Evolutionary conservation across 2,797 vertebrate genomes (phyloP), one percentile per base, ranked within the genome.

Genomic region (Carduelis carduelis): DNA sequence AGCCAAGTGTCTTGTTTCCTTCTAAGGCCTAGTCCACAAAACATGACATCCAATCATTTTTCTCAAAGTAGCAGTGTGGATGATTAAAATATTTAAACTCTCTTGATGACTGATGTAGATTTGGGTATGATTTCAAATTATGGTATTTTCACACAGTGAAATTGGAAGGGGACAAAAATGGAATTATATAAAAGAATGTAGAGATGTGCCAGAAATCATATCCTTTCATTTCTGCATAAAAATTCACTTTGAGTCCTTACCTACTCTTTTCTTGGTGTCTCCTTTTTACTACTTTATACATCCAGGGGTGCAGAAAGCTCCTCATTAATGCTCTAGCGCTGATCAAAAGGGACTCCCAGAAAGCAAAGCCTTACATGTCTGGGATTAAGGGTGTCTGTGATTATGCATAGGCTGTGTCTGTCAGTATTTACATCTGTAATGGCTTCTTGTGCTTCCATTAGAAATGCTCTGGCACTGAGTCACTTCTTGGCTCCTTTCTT

Each of bases 11-110:
- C 79, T 74, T 92, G 27, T 91, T 93, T 90, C 70, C 71, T 94
- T 95, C 52, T 92, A 64, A 89, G 70, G 87, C 19, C 47, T 92
- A 30, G 60, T 87, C 56, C 39, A 63, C 63, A 72, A 87, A 95
- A 72, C 64, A 46, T 66, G 66, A 60, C 70, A 84, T 90, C 32
- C 44, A 72, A 12, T 35, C 46, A 26, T 69, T 95, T 75, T 86
- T 88, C 78, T 47, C 12, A 37, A 65, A 65, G 66, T 79, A 55
- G 19, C 46, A 65, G 17, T 65, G 52, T 80, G 47, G 23, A 23
- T 90, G 55, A 52, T 77, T 55, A 72, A 76, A 76, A 79, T 44
- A 46, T 71, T 89, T 87, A 53, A 68, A 44, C 27, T 79, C n/a
- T 71, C 8, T 72, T 91, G 50, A 47, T 72, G 35, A n/a, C 21